A percentile compares a stretch with the other conserved stretches of the same genome.
Conservation (phyloP, 1,140 invertebrate genomes). For the Steinernema feltiae region DNA sequence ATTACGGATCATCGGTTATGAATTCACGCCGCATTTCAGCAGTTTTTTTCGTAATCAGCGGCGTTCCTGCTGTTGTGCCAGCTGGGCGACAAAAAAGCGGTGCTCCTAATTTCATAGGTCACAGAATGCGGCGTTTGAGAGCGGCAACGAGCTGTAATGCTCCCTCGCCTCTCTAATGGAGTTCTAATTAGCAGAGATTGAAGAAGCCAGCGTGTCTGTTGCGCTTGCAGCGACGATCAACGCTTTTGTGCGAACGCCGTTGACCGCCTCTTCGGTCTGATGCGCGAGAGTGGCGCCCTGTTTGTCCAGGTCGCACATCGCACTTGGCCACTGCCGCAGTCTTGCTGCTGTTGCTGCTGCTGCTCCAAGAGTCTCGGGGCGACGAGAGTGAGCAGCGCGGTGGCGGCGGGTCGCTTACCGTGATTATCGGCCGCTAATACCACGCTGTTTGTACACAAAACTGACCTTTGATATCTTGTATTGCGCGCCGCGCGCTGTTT, state of each 20-base stretch:
- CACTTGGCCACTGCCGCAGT: no score
- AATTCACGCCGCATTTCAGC: not conserved
- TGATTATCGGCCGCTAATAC: slow-evolving; percentile 9
- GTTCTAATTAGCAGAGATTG: not conserved
- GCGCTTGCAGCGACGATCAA: not conserved
- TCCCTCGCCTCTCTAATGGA: not conserved
- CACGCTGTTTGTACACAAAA: slow-evolving; percentile 10
- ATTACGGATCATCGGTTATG: not conserved
- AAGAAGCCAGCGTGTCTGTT: not conserved
- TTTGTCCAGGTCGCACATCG: not conserved
- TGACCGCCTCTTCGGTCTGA: no score
- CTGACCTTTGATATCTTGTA: slow-evolving; percentile 13
- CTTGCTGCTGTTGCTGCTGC: no score
- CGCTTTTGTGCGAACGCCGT: not conserved
- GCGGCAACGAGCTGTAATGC: not conserved
- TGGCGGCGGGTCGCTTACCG: not conserved
- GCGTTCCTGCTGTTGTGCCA: slow-evolving; percentile 1
- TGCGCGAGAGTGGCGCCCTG: slow-evolving; percentile 5
- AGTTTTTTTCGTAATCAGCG: no score
- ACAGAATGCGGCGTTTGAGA: not conserved
- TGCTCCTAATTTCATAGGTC: slow-evolving; percentile 9
- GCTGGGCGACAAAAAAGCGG: not conserved
- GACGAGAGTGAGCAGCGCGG: not conserved
- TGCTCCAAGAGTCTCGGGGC: no score
- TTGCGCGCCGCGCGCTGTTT: not conserved